Percentiles rank a stretch among this genome's conserved stretches.
phyloP scores from a whole-genome alignment of 2,113 vertebrate species.

The Scalopus aquaticus region DNA sequence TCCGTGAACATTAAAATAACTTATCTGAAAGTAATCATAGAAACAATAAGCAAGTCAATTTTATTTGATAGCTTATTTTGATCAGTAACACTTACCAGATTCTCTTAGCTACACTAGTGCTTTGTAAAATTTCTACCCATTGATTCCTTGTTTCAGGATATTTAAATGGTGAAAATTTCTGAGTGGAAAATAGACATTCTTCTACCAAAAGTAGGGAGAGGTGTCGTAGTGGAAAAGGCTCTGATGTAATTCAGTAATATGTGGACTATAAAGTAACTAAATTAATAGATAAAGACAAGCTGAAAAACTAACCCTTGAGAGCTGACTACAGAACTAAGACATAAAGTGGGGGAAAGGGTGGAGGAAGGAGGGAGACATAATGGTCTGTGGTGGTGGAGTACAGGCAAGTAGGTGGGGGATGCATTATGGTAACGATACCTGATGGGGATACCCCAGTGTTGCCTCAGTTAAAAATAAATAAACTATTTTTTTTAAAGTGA shows the following conservation, averaged over 20 bases:
- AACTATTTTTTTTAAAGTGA: no score
- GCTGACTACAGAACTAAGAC: no score
- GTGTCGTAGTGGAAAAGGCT: not conserved
- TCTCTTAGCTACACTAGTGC: not conserved
- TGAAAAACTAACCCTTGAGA: no score
- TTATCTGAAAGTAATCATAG: not conserved
- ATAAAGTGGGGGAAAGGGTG: no score
- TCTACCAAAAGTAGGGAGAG: not conserved
- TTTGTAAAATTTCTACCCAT: not conserved
- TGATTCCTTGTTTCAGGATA: not conserved
- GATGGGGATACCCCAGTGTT: no score
- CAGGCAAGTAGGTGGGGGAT: no score
- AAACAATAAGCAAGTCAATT: conserved; percentile 41
- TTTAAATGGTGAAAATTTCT: not conserved
- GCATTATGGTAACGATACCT: no score
- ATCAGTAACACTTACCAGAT: not conserved
- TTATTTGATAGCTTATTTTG: conserved; percentile 30
- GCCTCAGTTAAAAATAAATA: no score
- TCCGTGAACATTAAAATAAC: conserved; percentile 23
- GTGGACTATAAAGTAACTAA: no score
- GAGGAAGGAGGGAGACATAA: no score
- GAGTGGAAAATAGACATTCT: not conserved
- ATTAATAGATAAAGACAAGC: no score
- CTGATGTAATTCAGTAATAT: not conserved
- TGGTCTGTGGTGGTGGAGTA: no score